Evolutionary conservation across 2,888 invertebrate species (phyloP), one percentile per base, ranked within the genome.

Genomic region (Eumacrocentrus americanus): DNA sequence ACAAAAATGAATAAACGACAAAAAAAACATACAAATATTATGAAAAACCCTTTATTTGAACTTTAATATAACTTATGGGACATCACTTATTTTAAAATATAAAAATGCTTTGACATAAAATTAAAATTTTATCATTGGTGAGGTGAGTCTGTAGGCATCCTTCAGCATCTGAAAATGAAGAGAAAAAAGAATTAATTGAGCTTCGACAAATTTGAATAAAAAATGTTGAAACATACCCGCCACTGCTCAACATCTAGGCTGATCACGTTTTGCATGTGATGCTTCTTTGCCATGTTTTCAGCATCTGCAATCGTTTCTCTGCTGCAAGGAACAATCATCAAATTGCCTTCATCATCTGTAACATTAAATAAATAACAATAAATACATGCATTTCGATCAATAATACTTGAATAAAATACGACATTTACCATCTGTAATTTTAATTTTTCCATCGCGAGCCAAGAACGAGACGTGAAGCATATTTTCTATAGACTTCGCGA

Each of bases 381-480:
- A 46, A n/a, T n/a, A 48, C 16, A 25, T 52, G 2, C 18, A 11
- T 51, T 16, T 16, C 18, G 18, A 50, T 46, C 4, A 9, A 1
- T 14, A 16, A 48, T 37, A 57, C 7, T 3, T 2, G 9, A 37
- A 29, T 12, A 6, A 40, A 23, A 25, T 47, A 68, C 38, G 14
- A 46, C 9, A 40, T 34, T 23, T 23, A 38, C 35, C 11, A 29
- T 1, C 6, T 2, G 2, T 7, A 51, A 88, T 75, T 46, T 81
- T 75, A 0, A 87, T 76, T 59, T 80, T 75, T 0, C 86, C 87
- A 70, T 88, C 88, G 50, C 85, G 76, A 0, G 85, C 82, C 2
- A 89, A 81, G 78, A 88, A 89, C 0, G 88, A 84, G n/a, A 86
- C 81, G 68, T 88, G 83, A 78, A 89, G 85, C 40, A 88, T 83